phyloP scores from a whole-genome alignment of 2,797 vertebrate genomes.

The Prunella strophiata region DNA sequence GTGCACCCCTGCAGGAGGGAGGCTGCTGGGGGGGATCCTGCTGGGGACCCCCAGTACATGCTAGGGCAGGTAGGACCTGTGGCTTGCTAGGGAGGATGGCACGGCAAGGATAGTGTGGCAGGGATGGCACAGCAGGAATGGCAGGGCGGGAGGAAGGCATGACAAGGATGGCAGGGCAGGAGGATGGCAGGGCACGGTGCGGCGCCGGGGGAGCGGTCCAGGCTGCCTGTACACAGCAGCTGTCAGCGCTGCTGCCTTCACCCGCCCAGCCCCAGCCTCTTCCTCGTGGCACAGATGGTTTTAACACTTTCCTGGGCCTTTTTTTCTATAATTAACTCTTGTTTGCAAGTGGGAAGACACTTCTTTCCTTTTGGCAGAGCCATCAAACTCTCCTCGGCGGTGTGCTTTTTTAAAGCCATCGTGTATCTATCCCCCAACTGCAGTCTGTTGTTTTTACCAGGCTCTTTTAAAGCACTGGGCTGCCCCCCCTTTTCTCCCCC shows the following conservation, averaged over 20 bases:
- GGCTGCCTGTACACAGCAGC: constrained; percentile 62
- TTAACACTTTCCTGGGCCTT: constrained; percentile 63
- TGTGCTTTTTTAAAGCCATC: constrained; percentile 57
- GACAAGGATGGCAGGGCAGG: background rate
- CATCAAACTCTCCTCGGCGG: constrained; percentile 33
- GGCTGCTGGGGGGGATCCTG: background rate
- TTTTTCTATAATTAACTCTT: constrained; percentile 62
- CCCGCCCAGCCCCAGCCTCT: constrained; percentile 42
- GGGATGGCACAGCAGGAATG: background rate
- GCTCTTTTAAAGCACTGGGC: constrained; percentile 49
- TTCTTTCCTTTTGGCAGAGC: constrained; percentile 56
- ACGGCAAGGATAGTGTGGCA: fast-evolving
- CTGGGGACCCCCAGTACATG: fast-evolving
- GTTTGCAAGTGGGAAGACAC: constrained; percentile 57
- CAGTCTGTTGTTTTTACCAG: constrained; percentile 64
- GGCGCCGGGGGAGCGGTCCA: background rate
- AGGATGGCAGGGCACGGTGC: background rate
- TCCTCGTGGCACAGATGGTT: constrained; percentile 49
- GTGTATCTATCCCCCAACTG: constrained; percentile 14
- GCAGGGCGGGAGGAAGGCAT: fast-evolving
- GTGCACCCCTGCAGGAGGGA: background rate
- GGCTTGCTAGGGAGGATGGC: background rate
- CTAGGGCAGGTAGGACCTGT: background rate
- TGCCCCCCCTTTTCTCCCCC: background rate
- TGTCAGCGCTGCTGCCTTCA: constrained; percentile 33